Base-by-base conservation (phyloP, 2,113 vertebrate species). In the Orcinus orca region DNA sequence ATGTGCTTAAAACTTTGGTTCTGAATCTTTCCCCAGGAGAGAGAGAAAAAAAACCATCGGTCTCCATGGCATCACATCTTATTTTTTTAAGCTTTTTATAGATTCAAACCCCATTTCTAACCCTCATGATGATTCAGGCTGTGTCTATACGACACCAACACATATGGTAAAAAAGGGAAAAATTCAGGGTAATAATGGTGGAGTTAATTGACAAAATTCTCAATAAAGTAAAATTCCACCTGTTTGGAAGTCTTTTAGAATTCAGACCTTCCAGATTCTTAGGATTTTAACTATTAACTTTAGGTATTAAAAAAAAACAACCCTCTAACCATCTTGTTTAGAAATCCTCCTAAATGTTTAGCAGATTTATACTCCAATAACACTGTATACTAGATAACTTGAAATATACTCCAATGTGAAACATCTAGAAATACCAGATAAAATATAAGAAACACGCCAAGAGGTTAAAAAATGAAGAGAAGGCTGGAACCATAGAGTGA, bases 61-160 rank as follows among this genome's bases (percentile, higher is more conserved):
- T 97, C 95, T 97, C 88, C 93, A 97, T 97, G 87, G 95, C 60
- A 97, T 90, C 90, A 92, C 55, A 79, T 44, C 81, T 96, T 60
- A 14, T 38, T 80, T 84, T 83, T 44, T 60, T 38, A 58, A 25
- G 44, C 74, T 97, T 97, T 97, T 95, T 89, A 97, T 97, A 97
- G 93, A 93, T 87, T 71, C 60, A 95, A 97, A 87, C 36, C 70
- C 89, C 95, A 77, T 95, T 91, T 96, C 67, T 74, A 96, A 55
- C 62, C 80, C 62, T 94, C 87, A 93, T 21, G 92, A 50, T 92
- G 96, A 97, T 97, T 96, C 89, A 93, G 93, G 26, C 80, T 96
- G n/a, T 97, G 88, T 96, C 93, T 96, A 96, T 91, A 97, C 83
- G 76, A 97, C 8, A 44, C 93, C 95, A 98, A 97, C 70, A 95